These are phyloP conservation scores for Diabrotica balteata DNA, from an alignment of 2,888 invertebrate genomes.

Conservation along the genomic window DNA sequence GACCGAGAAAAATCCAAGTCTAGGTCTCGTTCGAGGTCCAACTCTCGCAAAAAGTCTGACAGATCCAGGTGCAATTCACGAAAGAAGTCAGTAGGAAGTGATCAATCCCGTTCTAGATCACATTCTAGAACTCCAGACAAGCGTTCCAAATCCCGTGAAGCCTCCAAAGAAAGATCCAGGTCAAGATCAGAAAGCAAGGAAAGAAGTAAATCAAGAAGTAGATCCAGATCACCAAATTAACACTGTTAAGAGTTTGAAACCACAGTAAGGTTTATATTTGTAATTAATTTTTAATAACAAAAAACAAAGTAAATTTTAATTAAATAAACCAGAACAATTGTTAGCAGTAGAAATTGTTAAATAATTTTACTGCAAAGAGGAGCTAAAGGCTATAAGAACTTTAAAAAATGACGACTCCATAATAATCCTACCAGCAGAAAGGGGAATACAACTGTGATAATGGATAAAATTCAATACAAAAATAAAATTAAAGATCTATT, in stretches of 20 bases:
- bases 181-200: slow-evolving; percentile 55
- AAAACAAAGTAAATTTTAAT: slow-evolving; percentile 28
- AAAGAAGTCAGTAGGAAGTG: slow-evolving; percentile 50
- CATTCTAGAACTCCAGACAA: slow-evolving; percentile 45
- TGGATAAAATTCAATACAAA: no score
- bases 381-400: no score
- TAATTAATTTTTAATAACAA: slow-evolving; percentile 31
- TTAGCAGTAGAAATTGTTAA: no score
- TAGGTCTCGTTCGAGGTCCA: slow-evolving; percentile 51
- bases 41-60: slow-evolving; percentile 51
- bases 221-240: slow-evolving; percentile 53
- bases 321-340: no score
- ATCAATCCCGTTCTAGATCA: slow-evolving; percentile 55
- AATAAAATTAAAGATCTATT: no score
- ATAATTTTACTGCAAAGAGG: no score
- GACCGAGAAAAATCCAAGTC: slow-evolving; percentile 55
- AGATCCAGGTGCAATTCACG: slow-evolving; percentile 54
- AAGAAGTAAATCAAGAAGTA: slow-evolving; percentile 50
- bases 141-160: slow-evolving; percentile 54
- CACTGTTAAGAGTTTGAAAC: not conserved
- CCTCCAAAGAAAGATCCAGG: slow-evolving; percentile 54
- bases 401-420: no score
- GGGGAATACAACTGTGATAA: no score
- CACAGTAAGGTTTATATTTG: slow-evolving; percentile 33
- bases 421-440: no score